Percentiles rank a stretch among this genome's conserved stretches.
Evolutionary conservation across 2,888 invertebrate species (phyloP).

Genomic region (Dione juno): DNA sequence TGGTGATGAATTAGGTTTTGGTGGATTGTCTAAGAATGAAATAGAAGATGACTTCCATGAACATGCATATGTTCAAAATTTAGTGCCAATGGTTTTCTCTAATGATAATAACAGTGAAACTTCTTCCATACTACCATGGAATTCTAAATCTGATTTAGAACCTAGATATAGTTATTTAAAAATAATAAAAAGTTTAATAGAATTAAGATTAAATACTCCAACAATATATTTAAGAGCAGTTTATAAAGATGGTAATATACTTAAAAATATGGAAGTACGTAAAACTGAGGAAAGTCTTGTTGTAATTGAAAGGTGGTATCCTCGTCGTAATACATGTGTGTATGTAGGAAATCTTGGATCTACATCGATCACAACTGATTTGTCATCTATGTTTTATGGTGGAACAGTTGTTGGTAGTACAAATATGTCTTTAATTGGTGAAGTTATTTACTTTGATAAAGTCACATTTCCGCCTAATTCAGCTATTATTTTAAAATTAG

Average conservation of each 20-base stretch:
- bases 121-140: slow-evolving; percentile 85
- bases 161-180: slow-evolving; percentile 80
- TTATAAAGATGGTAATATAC: slow-evolving; percentile 85
- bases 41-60: slow-evolving; percentile 83
- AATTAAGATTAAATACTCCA: slow-evolving; percentile 85
- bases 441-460: slow-evolving; percentile 71
- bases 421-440: slow-evolving; percentile 66
- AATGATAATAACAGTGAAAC: slow-evolving; percentile 59
- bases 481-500: slow-evolving; percentile 72
- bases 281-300: slow-evolving; percentile 86
- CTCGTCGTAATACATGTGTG: slow-evolving; percentile 89
- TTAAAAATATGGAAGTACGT: slow-evolving; percentile 87
- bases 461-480: slow-evolving; percentile 75
- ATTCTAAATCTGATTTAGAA: slow-evolving; percentile 80
- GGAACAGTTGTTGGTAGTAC: slow-evolving; percentile 82
- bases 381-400: slow-evolving; percentile 90
- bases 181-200: slow-evolving; percentile 83
- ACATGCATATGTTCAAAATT: slow-evolving; percentile 85
- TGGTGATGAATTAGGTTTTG: slow-evolving; percentile 93
- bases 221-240: slow-evolving; percentile 89
- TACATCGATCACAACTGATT: slow-evolving; percentile 85
- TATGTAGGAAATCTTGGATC: slow-evolving; percentile 89
- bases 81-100: slow-evolving; percentile 88
- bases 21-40: slow-evolving; percentile 78
- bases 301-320: slow-evolving; percentile 90